Conservation (phyloP, 30 jellyfish, hydroid and myxozoan species). For the Chironex yamaguchii region DNA sequence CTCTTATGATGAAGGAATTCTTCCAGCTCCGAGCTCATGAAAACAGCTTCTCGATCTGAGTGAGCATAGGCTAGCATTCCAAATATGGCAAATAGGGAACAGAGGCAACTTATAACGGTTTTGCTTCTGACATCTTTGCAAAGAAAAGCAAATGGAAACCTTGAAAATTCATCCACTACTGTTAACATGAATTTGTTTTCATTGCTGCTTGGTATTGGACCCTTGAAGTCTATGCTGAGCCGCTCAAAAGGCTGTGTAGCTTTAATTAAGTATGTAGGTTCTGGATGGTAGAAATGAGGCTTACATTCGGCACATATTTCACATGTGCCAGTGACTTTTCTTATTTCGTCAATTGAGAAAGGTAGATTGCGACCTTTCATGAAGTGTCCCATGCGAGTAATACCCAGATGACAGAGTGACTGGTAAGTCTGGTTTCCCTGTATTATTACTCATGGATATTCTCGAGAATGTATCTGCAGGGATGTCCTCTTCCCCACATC, state of each 20-base stretch:
- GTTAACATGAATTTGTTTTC: slow-evolving; percentile 27
- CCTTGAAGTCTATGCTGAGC: slow-evolving; percentile 45
- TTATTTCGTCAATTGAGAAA: slow-evolving; percentile 11
- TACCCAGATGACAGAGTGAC: slow-evolving; percentile 33
- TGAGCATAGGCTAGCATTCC: slow-evolving; percentile 27
- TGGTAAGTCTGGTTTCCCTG: slow-evolving; percentile 3
- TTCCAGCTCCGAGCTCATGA: not conserved
- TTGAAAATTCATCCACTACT: slow-evolving; percentile 28
- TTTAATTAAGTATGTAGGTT: slow-evolving; percentile 29
- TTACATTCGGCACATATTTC: slow-evolving; percentile 55
- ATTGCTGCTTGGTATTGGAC: slow-evolving; percentile 26
- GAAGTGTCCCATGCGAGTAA: slow-evolving; percentile 56
- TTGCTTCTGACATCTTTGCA: slow-evolving; percentile 4
- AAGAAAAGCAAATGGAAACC: slow-evolving; percentile 34
- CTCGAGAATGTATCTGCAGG: slow-evolving; percentile 58
- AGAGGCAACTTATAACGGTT: slow-evolving; percentile 4
- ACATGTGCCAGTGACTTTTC: slow-evolving; percentile 22
- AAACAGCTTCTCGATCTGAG: slow-evolving; percentile 16
- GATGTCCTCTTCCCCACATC: slow-evolving; percentile 17
- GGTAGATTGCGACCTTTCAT: slow-evolving; percentile 33
- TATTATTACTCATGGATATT: slow-evolving; percentile 20
- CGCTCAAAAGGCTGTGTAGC: slow-evolving; percentile 61
- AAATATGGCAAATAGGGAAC: not conserved
- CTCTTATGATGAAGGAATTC: not conserved
- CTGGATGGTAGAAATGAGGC: slow-evolving; percentile 29